Conservation (phyloP, 2,888 invertebrate species). For the Habroteleia sp. region DNA sequence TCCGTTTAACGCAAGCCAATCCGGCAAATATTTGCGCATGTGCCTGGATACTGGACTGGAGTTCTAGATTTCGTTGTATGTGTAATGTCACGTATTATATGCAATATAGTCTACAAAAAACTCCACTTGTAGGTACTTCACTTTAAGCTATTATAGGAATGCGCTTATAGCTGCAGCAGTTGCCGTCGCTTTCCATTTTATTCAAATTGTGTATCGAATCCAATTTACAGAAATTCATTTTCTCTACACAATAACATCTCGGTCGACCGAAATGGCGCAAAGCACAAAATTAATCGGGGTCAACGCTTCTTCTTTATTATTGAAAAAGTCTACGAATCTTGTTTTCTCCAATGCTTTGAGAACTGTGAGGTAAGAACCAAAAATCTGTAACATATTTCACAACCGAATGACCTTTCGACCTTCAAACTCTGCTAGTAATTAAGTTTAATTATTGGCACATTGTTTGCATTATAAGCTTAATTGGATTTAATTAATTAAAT, state of each 20-base stretch:
- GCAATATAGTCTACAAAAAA: not conserved
- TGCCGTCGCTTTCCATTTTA: slow-evolving; percentile 10
- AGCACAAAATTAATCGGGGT: slow-evolving; percentile 67
- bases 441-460: too few relatives aligned
- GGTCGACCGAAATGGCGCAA: slow-evolving; percentile 70
- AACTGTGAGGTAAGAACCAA: slow-evolving; percentile 65
- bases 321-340: slow-evolving; percentile 66
- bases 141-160: slow-evolving; percentile 16
- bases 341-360: slow-evolving; percentile 57
- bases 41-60: too few relatives aligned
- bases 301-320: slow-evolving; percentile 58
- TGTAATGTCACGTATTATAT: too few relatives aligned
- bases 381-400: not conserved
- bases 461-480: too few relatives aligned
- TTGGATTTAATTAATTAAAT: too few relatives aligned
- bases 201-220: slow-evolving; percentile 9
- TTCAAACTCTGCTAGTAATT: too few relatives aligned
- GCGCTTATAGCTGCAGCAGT: slow-evolving; percentile 7
- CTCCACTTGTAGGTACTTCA: slow-evolving; percentile 5
- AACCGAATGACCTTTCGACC: slow-evolving; percentile 32
- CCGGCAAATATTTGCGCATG: too few relatives aligned
- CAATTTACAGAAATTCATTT: slow-evolving; percentile 5
- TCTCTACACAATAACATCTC: too few relatives aligned
- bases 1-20: too few relatives aligned
- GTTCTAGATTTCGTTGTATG: too few relatives aligned